Base-by-base conservation (phyloP, 1,140 invertebrate species). In the Calosoma granatense region DNA sequence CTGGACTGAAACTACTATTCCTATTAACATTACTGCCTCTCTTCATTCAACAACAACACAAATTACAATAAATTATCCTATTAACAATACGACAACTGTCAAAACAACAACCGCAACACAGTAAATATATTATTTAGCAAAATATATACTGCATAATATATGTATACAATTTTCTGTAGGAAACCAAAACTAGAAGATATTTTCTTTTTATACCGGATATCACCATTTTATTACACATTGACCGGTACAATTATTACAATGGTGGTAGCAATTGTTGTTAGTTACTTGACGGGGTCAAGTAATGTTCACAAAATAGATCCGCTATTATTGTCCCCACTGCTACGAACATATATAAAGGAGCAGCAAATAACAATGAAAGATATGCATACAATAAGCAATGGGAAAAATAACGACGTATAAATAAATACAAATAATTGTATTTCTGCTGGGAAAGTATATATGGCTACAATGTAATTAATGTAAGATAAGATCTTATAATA, bases 161-260 rank as follows among this genome's bases (percentile, higher is more conserved):
- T 36, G 26, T 6, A 9, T 36, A n/a, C n/a, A n/a, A n/a, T 36
- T 36, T 36, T 12, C 2, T 22, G 1, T 22, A 53, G 20, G 1
- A 12, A 4, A 9, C 9, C 20, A 9, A 12, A 12, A 14, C 14
- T 23, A 14, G 12, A 22, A 4, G 22, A 53, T 22, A 22, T 53
- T 52, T 53, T 51, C 23, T 53, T 22, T 22, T 15, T 52, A 59
- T 22, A 30, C 60, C 3, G 57, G 19, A 67, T 79, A 36, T 77
- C 77, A 1, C 77, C 78, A 52, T 67, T 79, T 61, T 79, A 71
- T 53, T 78, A 74, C 54, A 74, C 69, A 14, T 41, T 72, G 1
- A 70, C 77, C 54, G 74, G 72, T 26, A 57, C 65, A 2, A 2
- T 67, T 2, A 61, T 74, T 2, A 69, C 73, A 0, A 41, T 78